Evolutionary conservation across 1,140 invertebrate genomes (phyloP), one percentile per base, ranked within the genome.

Genomic region (Drosophila willistoni): DNA sequence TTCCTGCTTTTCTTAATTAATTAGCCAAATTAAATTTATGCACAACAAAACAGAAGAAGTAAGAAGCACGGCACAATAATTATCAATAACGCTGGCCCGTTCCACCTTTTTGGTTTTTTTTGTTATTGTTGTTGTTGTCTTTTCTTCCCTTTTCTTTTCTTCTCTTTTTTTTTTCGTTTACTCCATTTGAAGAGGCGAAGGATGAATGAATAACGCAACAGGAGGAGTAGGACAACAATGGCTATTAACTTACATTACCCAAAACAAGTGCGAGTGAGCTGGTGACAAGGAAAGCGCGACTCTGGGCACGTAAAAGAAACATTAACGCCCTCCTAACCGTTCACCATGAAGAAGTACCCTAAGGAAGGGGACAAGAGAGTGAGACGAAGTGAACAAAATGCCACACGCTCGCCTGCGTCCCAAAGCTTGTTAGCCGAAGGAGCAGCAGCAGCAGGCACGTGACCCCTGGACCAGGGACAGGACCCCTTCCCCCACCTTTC

Each of bases 21-120:
- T 86, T 86, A 86, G 87, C 71, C 83, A 86, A 86, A 86, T 86
- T 86, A 86, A 86, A 86, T 86, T 86, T 86, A 86, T 86, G 83
- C 83, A 86, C 66, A 84, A 67, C 73, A 74, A 60, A 41, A 39
- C 22, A 19, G 14, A 36, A 66, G 64, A 44, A 36, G 59, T 64
- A 62, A 73, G 76, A 79, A 84, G 76, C 73, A 68, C 34, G 71
- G 81, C 79, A 86, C 83, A 86, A 87, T 86, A 86, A 86, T 86
- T 86, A 86, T 86, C 83, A 86, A 86, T 86, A 82, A 86, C 68
- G 79, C 75, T 79, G 79, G 73, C 81, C 22, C 73, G 66, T 77
- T 80, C 77, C 67, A 85, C 77, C 81, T 59, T 63, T 57, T 47
- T 10, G 44, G 7, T 17, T 47, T 70, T 54, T 69, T 68, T 62